Evolutionary conservation across 2,888 invertebrate species (phyloP).

Genomic region (Conomelus anceps): DNA sequence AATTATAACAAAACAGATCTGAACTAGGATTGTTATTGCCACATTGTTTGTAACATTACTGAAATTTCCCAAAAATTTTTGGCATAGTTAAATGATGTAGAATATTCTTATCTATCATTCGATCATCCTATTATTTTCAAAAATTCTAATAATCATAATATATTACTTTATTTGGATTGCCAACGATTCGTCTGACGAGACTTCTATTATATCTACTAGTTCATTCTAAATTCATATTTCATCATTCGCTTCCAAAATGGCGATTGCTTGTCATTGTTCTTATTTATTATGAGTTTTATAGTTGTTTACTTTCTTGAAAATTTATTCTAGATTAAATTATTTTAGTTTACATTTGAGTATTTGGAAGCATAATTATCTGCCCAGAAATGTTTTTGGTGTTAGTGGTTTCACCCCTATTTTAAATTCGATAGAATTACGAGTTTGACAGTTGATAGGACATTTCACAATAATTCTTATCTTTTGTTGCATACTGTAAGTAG

Average conservation of each 20-base stretch:
- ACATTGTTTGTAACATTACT: too few species aligned
- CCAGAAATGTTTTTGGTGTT: neutral
- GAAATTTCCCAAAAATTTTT: too few species aligned
- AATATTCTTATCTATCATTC: too few species aligned
- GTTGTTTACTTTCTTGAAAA: neutral
- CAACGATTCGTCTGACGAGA: neutral
- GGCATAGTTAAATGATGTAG: too few species aligned
- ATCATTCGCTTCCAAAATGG: neutral
- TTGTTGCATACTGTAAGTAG: neutral
- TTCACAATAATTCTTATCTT: neutral
- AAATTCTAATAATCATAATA: too few species aligned
- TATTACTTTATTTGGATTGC: too few species aligned
- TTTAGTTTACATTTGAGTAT: neutral
- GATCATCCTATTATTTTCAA: too few species aligned
- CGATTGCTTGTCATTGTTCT: neutral
- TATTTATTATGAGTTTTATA: neutral
- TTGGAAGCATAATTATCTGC: neutral
- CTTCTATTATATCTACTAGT: neutral
- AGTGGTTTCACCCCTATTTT: neutral
- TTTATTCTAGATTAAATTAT: neutral
- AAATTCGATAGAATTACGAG: neutral
- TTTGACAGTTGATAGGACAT: neutral
- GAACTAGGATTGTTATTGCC: too few species aligned
- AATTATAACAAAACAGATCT: too few species aligned
- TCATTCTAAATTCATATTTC: neutral